A percentile compares a stretch with the other conserved stretches of the same genome.
Conservation (phyloP, 2,113 vertebrate genomes). For the Colistium nudipinnis region DNA sequence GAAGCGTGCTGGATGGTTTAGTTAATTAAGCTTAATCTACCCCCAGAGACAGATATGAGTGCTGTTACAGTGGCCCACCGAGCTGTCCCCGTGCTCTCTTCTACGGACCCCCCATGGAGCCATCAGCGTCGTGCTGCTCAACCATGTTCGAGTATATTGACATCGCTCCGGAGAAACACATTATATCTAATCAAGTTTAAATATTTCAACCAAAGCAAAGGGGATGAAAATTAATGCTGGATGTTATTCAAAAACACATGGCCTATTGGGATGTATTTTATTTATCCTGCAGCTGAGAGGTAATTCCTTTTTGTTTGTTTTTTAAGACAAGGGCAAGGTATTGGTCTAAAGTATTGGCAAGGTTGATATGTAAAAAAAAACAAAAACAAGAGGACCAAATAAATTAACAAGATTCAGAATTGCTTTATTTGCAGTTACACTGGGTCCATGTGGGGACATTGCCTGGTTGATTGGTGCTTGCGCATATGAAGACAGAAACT, state of each 20-base stretch:
- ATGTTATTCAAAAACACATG: slow-evolving; percentile 23
- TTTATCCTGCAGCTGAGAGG: slow-evolving; percentile 13
- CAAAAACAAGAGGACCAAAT: background rate
- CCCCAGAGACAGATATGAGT: slow-evolving; percentile 73
- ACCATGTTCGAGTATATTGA: slow-evolving; percentile 51
- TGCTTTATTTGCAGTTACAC: slow-evolving; percentile 12
- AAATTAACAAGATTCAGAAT: background rate
- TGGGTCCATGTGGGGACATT: slow-evolving; percentile 6
- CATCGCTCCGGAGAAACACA: slow-evolving; percentile 48
- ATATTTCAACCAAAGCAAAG: slow-evolving; percentile 27
- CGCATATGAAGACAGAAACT: slow-evolving; percentile 7
- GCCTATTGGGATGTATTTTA: slow-evolving; percentile 24
- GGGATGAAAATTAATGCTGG: too few species aligned
- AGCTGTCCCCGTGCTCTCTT: slow-evolving; percentile 61
- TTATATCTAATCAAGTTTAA: slow-evolving; percentile 30
- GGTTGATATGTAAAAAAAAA: background rate
- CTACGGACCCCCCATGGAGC: slow-evolving; percentile 60
- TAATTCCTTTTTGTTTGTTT: slow-evolving; percentile 34
- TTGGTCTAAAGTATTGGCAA: background rate
- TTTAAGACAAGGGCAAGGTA: slow-evolving; percentile 24
- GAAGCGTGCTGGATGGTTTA: slow-evolving; percentile 78
- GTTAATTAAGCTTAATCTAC: slow-evolving; percentile 81
- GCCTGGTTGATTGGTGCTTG: slow-evolving; percentile 4
- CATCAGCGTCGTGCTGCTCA: slow-evolving; percentile 50
- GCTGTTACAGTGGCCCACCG: slow-evolving; percentile 73